Conservation (phyloP, 2,797 vertebrate species). For the Passerculus sandwichensis region DNA sequence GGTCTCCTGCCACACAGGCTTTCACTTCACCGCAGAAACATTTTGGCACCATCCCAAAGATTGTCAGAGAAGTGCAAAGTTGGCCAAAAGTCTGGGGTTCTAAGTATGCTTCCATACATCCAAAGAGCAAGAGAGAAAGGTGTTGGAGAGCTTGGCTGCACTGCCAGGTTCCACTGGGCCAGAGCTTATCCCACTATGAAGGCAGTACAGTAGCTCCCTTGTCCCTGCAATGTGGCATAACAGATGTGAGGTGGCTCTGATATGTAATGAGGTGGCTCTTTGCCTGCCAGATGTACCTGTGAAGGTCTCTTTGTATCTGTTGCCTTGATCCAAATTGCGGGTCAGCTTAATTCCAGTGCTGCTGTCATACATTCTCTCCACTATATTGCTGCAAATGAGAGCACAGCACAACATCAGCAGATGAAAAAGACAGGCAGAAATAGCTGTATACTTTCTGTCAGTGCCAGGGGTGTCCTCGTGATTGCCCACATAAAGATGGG, state of each 20-base stretch:
- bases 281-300: conserved; percentile 79
- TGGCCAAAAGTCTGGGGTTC: neutral
- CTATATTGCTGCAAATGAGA: conserved; percentile 80
- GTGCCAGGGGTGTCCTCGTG: neutral
- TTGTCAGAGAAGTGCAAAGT: neutral
- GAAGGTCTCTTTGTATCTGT: conserved; percentile 91
- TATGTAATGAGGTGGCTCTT: neutral
- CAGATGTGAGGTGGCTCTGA: neutral
- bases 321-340: conserved; percentile 88
- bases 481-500: neutral
- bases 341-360: conserved; percentile 86
- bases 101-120: neutral
- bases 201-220: neutral
- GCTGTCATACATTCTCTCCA: conserved; percentile 89
- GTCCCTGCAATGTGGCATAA: neutral
- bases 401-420: neutral
- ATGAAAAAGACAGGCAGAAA: neutral
- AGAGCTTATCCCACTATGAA: neutral
- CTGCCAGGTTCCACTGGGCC: neutral
- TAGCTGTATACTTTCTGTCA: neutral
- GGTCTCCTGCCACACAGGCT: neutral
- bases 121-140: neutral
- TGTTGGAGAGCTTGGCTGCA: neutral
- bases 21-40: neutral
- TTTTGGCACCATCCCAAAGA: neutral